Evolutionary conservation across 1,140 invertebrate genomes (phyloP).

Genomic region (Dinothrombium tinctorium): DNA sequence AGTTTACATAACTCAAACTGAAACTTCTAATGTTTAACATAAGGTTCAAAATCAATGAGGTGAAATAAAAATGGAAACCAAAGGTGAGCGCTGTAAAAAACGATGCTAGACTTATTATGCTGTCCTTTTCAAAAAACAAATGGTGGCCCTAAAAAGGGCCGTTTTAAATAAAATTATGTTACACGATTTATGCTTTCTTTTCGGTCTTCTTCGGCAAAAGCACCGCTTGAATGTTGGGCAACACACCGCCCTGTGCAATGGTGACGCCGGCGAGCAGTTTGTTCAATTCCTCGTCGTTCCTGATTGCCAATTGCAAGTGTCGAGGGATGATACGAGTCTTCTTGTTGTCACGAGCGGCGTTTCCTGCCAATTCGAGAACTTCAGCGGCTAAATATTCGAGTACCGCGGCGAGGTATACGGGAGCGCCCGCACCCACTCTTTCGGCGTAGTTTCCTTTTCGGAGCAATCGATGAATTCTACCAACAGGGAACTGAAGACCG

Average conservation of each 20-base stretch:
- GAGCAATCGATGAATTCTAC: slow-evolving; percentile 38
- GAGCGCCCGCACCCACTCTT: slow-evolving; percentile 28
- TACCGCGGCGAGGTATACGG: slow-evolving; percentile 32
- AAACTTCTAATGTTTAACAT: no score
- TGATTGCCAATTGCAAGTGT: slow-evolving; percentile 53
- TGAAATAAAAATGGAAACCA: no score
- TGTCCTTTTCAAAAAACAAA: no score
- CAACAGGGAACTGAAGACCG: slow-evolving; percentile 41
- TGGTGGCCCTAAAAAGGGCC: no score
- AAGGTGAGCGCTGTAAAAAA: no score
- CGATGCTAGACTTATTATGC: no score
- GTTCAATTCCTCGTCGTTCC: slow-evolving; percentile 64
- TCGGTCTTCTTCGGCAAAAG: slow-evolving; percentile 39
- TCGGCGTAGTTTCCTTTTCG: slow-evolving; percentile 32
- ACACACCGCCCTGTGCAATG: slow-evolving; percentile 55
- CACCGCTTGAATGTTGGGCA: slow-evolving; percentile 49
- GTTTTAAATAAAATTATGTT: no score
- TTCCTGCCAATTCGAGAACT: slow-evolving; percentile 36
- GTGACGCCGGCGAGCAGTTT: slow-evolving; percentile 50
- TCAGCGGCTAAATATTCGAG: slow-evolving; percentile 32
- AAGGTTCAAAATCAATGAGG: no score
- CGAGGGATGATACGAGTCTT: slow-evolving; percentile 46
- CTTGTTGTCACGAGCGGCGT: slow-evolving; percentile 40
- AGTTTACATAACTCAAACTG: no score
- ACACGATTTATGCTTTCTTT: slow-evolving; percentile 12